A percentile compares a stretch with the other conserved stretches of the same genome.
Conservation (phyloP, 2,888 invertebrate species). For the Aradus depressus region DNA sequence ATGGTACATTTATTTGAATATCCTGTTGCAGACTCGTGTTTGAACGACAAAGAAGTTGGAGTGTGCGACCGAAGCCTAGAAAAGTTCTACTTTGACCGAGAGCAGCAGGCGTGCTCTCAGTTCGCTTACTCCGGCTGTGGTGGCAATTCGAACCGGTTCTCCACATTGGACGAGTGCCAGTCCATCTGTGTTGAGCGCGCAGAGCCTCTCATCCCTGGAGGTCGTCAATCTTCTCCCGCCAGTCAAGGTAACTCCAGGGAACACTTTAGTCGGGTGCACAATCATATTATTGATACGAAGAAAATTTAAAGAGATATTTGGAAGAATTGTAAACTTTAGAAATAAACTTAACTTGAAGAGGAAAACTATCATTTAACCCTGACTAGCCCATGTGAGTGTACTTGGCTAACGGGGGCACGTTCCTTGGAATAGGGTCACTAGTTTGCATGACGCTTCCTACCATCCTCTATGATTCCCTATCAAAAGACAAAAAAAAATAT, state of each 20-base stretch:
- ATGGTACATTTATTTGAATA: not conserved
- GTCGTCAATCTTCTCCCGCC: slow-evolving; percentile 20
- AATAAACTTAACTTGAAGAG: not conserved
- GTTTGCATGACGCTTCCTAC: too few species aligned
- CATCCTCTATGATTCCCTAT: too few species aligned
- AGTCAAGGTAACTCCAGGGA: slow-evolving; percentile 13
- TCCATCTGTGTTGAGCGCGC: slow-evolving; percentile 50
- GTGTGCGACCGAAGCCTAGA: slow-evolving; percentile 54
- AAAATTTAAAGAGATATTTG: too few species aligned
- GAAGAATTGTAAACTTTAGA: too few species aligned
- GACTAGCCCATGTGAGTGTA: too few species aligned
- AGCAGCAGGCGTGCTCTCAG: slow-evolving; percentile 45
- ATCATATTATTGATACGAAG: too few species aligned
- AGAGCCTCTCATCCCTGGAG: slow-evolving; percentile 43
- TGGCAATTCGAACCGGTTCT: slow-evolving; percentile 62
- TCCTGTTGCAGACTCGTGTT: slow-evolving; percentile 45
- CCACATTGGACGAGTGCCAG: slow-evolving; percentile 62
- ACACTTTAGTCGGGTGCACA: too few species aligned
- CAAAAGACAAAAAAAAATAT: too few species aligned
- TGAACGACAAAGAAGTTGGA: slow-evolving; percentile 50
- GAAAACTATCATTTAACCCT: too few species aligned
- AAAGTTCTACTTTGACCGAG: slow-evolving; percentile 62
- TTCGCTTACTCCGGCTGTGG: slow-evolving; percentile 62
- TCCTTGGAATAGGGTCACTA: too few species aligned
- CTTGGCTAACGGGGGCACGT: too few species aligned